These are phyloP conservation scores for Stenolophus ochropezus DNA, from an alignment of 2,888 invertebrate species.

Conservation along the genomic window DNA sequence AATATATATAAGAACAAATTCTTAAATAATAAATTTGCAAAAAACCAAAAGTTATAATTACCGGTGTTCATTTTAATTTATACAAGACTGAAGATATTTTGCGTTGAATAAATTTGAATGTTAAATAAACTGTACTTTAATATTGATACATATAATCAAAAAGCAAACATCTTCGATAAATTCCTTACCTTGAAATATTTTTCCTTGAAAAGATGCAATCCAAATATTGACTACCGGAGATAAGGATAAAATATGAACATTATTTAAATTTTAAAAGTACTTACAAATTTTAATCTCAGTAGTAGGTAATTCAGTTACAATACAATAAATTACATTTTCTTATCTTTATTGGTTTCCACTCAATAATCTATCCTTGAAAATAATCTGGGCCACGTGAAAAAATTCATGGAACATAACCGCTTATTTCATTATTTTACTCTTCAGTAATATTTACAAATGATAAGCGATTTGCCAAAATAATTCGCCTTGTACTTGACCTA, in stretches of 20 bases:
- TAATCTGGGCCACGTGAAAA: conserved; percentile 46
- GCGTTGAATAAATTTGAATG: neutral
- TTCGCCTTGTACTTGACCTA: conserved; percentile 54
- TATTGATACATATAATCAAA: conserved; percentile 26
- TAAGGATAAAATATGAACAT: neutral
- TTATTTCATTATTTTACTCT: neutral
- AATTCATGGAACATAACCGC: conserved; percentile 17
- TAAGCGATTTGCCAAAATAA: conserved; percentile 14
- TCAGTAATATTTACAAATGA: conserved; percentile 14
- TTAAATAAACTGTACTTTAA: conserved; percentile 1
- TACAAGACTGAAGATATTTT: too few relatives aligned
- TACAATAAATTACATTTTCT: conserved; percentile 14
- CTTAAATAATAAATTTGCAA: too few relatives aligned
- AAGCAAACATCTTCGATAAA: conserved; percentile 26
- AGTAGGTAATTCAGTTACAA: conserved; percentile 5
- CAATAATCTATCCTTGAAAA: conserved; percentile 26
- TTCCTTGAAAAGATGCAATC: conserved; percentile 3
- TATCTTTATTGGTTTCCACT: conserved; percentile 27
- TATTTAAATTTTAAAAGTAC: neutral
- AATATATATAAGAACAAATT: too few relatives aligned
- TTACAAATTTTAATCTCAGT: neutral
- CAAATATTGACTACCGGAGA: conserved; percentile 6
- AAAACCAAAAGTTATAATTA: too few relatives aligned
- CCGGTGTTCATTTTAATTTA: too few relatives aligned
- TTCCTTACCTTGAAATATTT: neutral